Percentiles rank a stretch among this genome's conserved stretches.
phyloP scores from a whole-genome alignment of 1,140 invertebrate species.

The Cataglyphis hispanica region DNA sequence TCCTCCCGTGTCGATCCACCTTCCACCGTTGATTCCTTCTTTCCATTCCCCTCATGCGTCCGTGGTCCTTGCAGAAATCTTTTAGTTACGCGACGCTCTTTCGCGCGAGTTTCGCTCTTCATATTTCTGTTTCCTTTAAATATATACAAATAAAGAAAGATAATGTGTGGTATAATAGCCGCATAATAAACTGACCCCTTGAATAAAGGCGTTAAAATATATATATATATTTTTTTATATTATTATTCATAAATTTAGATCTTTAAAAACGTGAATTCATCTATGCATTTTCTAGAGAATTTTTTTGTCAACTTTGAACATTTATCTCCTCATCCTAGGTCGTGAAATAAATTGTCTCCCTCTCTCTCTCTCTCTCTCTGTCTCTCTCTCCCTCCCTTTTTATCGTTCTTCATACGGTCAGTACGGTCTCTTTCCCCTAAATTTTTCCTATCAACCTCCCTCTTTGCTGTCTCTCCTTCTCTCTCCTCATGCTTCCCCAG shows the following conservation, averaged over 20 bases:
- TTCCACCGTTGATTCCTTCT: not conserved
- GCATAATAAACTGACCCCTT: too few relatives aligned
- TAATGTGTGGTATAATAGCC: too few relatives aligned
- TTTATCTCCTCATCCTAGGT: not conserved
- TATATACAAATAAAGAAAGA: too few relatives aligned
- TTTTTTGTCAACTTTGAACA: not conserved
- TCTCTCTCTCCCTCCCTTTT: not conserved
- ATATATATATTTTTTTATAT: too few relatives aligned
- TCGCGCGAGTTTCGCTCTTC: not conserved
- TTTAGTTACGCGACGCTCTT: too few relatives aligned
- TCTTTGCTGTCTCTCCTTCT: conserved; percentile 13
- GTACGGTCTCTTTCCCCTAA: conserved; percentile 4
- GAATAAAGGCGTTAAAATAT: too few relatives aligned
- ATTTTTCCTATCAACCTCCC: conserved; percentile 40
- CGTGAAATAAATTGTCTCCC: not conserved
- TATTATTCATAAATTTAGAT: too few relatives aligned
- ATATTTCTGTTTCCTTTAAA: not conserved
- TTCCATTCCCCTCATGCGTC: not conserved
- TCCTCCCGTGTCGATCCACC: not conserved
- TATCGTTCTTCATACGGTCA: not conserved
- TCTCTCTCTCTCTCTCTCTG: not conserved
- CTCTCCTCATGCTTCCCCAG: conserved; percentile 23
- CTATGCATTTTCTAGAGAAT: not conserved
- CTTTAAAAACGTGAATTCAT: not conserved
- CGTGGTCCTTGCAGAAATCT: not conserved